Conservation (phyloP, 2,888 invertebrate genomes). For the Spilosoma lubricipeda region DNA sequence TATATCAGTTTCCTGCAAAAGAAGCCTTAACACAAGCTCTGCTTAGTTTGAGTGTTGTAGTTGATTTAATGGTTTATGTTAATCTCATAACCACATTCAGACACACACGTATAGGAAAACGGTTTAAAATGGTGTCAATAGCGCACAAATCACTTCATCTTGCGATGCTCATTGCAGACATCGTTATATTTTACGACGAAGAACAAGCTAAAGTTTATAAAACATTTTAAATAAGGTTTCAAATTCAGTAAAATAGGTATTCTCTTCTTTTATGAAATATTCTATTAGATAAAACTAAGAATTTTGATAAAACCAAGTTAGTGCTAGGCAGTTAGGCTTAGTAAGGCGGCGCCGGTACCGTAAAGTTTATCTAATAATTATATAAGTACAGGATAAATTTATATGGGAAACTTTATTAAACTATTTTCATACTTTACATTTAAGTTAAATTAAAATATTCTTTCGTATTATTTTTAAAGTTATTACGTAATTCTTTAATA, state of each 20-base stretch:
- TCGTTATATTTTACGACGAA: neutral
- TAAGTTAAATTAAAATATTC: no score
- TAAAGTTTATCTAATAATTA: neutral
- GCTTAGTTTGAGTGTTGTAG: no score
- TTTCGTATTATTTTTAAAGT: neutral
- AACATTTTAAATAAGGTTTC: no score
- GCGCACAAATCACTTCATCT: neutral
- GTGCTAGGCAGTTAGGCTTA: no score
- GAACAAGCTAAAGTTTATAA: no score
- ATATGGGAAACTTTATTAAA: neutral
- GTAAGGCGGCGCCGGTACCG: neutral
- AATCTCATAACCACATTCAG: no score
- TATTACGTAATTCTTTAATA: neutral
- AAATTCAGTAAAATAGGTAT: neutral
- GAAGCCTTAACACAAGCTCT: no score
- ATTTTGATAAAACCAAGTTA: neutral
- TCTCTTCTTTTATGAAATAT: neutral
- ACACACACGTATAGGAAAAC: no score
- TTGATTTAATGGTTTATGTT: no score
- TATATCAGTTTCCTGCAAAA: no score
- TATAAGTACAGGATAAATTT: neutral
- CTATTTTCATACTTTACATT: no score
- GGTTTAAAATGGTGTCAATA: neutral
- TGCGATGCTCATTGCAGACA: neutral
- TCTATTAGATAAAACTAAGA: neutral